Conservation (phyloP, 2,888 invertebrate species). For the Boloria euphrosyne region DNA sequence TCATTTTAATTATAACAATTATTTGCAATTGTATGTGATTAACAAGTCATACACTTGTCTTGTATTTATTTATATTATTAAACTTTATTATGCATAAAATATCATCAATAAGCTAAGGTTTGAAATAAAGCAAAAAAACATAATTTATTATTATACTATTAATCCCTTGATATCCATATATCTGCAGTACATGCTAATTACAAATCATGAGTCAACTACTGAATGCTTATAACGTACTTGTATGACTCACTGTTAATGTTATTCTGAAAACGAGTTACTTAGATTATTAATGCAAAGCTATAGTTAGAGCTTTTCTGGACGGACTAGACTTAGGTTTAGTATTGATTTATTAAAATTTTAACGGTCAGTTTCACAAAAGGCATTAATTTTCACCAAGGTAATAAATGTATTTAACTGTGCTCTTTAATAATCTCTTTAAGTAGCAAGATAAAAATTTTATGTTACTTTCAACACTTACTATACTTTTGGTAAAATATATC, state of each 20-base stretch:
- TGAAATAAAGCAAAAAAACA: neutral
- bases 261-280: constrained; percentile 39
- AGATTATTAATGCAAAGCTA: constrained; percentile 29
- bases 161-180: constrained; percentile 14
- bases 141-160: neutral
- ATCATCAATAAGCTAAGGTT: too few relatives aligned
- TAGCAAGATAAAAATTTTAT: too few relatives aligned
- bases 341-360: neutral
- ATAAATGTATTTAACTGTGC: too few relatives aligned
- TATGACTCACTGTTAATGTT: constrained; percentile 36
- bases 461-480: too few relatives aligned
- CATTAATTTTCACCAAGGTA: too few relatives aligned
- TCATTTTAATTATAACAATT: too few relatives aligned
- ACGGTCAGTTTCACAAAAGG: neutral
- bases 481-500: too few relatives aligned
- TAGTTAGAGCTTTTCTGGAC: constrained; percentile 21
- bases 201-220: constrained; percentile 35
- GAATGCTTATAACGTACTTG: constrained; percentile 29
- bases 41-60: too few relatives aligned
- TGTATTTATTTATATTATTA: too few relatives aligned
- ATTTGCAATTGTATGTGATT: too few relatives aligned
- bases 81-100: too few relatives aligned
- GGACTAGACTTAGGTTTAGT: constrained; percentile 9
- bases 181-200: constrained; percentile 27
- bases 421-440: too few relatives aligned